Percentiles rank a stretch among this genome's conserved stretches.
These are phyloP conservation scores for Lepisosteus oculatus DNA, from an alignment of 2,113 vertebrate species.

Conservation along the genomic window DNA sequence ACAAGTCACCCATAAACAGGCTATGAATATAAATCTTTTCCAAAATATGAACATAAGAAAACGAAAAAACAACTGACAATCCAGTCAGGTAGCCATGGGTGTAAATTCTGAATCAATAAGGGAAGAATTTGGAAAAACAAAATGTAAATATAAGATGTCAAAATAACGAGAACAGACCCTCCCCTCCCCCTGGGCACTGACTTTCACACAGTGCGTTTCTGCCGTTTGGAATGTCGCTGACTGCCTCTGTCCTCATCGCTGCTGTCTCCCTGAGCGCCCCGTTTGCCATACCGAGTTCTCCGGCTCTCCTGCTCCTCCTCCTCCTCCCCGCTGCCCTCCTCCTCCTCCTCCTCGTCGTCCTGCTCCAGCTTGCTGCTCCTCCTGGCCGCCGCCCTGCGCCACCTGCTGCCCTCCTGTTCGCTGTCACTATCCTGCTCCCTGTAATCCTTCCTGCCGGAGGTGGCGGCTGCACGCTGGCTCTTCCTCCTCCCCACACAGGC, in stretches of 20 bases:
- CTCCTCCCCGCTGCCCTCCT: background rate
- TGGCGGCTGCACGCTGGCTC: background rate
- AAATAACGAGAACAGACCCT: background rate
- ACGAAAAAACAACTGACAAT: constrained; percentile 42
- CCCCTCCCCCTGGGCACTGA: constrained; percentile 27
- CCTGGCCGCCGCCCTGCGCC: no score
- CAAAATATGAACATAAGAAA: constrained; percentile 60
- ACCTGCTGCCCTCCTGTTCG: constrained; percentile 31
- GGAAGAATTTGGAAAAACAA: constrained; percentile 27
- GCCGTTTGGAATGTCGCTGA: constrained; percentile 72
- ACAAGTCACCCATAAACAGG: constrained; percentile 43
- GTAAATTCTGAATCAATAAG: constrained; percentile 8
- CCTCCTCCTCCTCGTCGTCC: constrained; percentile 15
- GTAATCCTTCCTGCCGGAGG: background rate
- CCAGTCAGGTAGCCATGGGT: constrained; percentile 36
- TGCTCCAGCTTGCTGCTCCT: constrained; percentile 19
- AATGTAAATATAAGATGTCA: constrained; percentile 27
- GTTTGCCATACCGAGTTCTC: constrained; percentile 49
- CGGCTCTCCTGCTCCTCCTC: constrained; percentile 58
- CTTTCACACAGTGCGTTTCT: constrained; percentile 56
- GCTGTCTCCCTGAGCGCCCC: constrained; percentile 9
- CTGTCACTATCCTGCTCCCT: background rate
- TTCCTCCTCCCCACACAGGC: background rate
- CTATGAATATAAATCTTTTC: constrained; percentile 76
- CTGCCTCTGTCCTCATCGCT: constrained; percentile 53